Base-by-base conservation (phyloP, 2,797 vertebrate genomes). In the Hypotaenidia okinawae region DNA sequence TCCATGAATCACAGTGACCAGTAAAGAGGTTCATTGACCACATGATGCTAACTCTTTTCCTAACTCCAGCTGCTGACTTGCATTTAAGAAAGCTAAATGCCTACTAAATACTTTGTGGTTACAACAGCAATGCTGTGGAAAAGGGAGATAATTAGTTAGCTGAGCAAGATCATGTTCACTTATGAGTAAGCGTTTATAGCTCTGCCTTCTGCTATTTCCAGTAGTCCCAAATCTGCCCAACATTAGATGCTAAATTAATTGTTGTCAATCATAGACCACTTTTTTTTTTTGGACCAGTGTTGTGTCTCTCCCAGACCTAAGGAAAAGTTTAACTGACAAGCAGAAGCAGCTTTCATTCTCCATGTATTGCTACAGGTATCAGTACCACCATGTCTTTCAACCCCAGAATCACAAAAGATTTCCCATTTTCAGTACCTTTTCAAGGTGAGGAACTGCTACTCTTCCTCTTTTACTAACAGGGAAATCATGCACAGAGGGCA, bases 391-490 rank as follows among this genome's bases (percentile, higher is more conserved):
- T 78, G 49, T 13, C 80, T 58, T 10, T 59, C 58, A 66, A 57
- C 24, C 24, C 14, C 33, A 25, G 6, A 55, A 30, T 33, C 78
- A 89, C 32, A 85, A 80, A 90, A 61, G 2, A 39, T 66, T 49
- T 83, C 45, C 33, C 58, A 15, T 87, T 93, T 91, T 92, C 87
- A 81, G 47, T 72, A 83, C 75, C 58, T 79, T 93, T 55, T 64
- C 54, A 69, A 92, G 91, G 87, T 78, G 79, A 89, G 84, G 47
- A 93, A 72, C 64, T 66, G 73, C 73, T 45, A 21, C n/a, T 75
- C 30, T 87, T 92, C 51, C 45, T 89, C 61, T 66, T 89, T 69
- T 72, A 59, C 55, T 69, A 37, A 63, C 0, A 59, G n/a, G 37
- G 22, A 87, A 93, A 91, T 28, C 66, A 93, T 47, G 47, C 72